Conservation (phyloP, 2,797 vertebrate genomes). For the Synaphobranchus kaupii region DNA sequence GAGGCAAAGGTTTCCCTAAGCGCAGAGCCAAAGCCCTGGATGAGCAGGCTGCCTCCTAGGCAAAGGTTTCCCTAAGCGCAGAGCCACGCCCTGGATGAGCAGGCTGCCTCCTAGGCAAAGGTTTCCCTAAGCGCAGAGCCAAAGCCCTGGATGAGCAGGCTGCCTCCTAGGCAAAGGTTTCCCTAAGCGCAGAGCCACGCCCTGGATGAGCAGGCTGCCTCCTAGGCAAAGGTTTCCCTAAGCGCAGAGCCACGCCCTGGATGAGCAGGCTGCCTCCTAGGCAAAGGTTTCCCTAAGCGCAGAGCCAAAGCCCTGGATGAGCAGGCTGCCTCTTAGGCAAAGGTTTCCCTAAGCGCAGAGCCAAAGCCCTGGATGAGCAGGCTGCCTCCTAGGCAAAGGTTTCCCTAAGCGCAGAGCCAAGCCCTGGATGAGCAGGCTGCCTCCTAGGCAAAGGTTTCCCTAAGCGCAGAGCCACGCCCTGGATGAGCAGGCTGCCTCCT, state of each 20-base stretch:
- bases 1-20: no score
- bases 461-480: no score
- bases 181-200: no score
- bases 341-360: no score
- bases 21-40: no score
- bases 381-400: slow-evolving; percentile 50
- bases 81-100: slow-evolving; percentile 64
- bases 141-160: slow-evolving; percentile 61
- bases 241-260: no score
- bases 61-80: no score
- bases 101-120: slow-evolving; percentile 48
- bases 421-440: slow-evolving; percentile 60
- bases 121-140: no score
- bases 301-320: slow-evolving; percentile 67
- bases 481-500: slow-evolving; percentile 58
- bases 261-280: slow-evolving; percentile 53
- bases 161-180: slow-evolving; percentile 54
- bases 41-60: slow-evolving; percentile 51
- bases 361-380: slow-evolving; percentile 63
- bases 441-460: slow-evolving; percentile 52
- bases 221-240: no score
- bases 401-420: no score
- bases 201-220: slow-evolving; percentile 59
- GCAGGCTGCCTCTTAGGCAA: slow-evolving; percentile 48
- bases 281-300: no score